Conservation (phyloP, 2,888 invertebrate species). For the Callinectes sapidus region DNA sequence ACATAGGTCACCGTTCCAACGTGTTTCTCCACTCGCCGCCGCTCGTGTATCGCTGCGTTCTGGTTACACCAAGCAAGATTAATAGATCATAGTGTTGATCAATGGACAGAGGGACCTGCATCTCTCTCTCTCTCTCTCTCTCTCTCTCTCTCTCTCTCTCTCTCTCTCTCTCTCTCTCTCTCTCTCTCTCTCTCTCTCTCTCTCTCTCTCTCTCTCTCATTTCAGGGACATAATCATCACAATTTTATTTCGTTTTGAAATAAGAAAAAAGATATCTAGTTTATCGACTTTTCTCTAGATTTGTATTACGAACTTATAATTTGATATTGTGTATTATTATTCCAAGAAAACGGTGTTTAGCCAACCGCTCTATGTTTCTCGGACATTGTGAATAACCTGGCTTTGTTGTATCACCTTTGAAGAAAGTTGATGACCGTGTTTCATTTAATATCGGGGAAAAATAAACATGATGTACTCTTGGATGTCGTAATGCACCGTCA, state of each 20-base stretch:
- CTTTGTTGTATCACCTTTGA: too few relatives aligned
- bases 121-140: slow-evolving; percentile 10
- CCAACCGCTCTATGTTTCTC: neutral
- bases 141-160: neutral
- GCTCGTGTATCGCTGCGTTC: neutral
- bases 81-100: neutral
- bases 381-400: neutral
- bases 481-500: neutral
- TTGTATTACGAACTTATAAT: neutral
- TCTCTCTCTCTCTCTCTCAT: slow-evolving; percentile 34
- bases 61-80: neutral
- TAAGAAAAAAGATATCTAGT: neutral
- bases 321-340: neutral
- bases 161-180: slow-evolving; percentile 40
- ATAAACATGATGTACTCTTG: neutral
- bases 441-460: too few relatives aligned
- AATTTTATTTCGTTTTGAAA: neutral
- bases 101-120: neutral
- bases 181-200: slow-evolving; percentile 41
- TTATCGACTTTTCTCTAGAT: neutral
- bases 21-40: neutral
- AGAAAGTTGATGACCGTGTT: too few relatives aligned
- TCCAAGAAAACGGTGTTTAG: neutral
- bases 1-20: slow-evolving; percentile 9
- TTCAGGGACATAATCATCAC: neutral